Conservation (phyloP, 2,888 invertebrate species). For the Protophormia terraenovae region DNA sequence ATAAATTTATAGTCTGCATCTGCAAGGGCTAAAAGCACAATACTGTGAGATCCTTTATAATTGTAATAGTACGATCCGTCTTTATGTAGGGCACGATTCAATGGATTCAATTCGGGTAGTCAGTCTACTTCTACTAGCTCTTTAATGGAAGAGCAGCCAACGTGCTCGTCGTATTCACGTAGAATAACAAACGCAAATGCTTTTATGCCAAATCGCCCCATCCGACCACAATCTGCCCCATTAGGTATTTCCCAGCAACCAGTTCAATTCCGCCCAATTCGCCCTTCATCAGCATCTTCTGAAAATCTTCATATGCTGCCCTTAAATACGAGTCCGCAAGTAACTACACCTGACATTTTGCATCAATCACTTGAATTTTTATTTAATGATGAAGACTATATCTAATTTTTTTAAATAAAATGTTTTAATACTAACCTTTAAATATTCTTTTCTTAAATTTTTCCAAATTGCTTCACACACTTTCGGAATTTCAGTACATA, state of each 20-base stretch:
- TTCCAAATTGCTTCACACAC: slow-evolving; percentile 29
- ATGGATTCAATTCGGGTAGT: too few species aligned
- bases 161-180: background rate
- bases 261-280: background rate
- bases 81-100: background rate
- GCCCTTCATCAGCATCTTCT: background rate
- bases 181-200: too few species aligned
- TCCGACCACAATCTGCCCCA: too few species aligned
- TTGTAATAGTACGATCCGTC: background rate
- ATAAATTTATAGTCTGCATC: slow-evolving; percentile 59
- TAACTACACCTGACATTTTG: background rate
- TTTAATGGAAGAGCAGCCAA: background rate
- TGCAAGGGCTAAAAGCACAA: slow-evolving; percentile 54
- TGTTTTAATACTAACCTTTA: slow-evolving; percentile 18
- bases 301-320: slow-evolving; percentile 6
- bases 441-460: slow-evolving; percentile 19
- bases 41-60: slow-evolving; percentile 55
- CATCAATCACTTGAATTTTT: background rate
- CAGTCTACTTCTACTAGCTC: too few species aligned
- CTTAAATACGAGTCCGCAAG: too few species aligned
- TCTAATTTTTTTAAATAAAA: background rate
- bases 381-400: background rate
- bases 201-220: too few species aligned
- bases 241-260: too few species aligned
- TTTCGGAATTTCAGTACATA: background rate